These are phyloP conservation scores for Emydura subglobosa DNA, from an alignment of 2,113 vertebrate genomes.

Conservation along the genomic window DNA sequence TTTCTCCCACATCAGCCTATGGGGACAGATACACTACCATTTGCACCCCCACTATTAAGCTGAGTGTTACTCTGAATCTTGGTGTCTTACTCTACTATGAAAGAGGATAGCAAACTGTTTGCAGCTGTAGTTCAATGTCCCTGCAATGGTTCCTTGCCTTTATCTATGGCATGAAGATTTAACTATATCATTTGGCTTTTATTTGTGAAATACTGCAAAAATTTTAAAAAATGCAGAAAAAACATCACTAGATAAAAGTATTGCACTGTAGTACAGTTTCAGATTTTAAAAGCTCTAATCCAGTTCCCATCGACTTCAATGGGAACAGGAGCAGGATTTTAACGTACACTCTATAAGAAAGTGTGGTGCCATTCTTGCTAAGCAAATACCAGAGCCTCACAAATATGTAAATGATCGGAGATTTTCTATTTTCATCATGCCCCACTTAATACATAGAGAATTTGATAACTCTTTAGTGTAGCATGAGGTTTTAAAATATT, in stretches of 20 bases:
- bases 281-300: slow-evolving; percentile 5
- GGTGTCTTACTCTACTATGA: neutral
- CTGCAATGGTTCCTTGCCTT: neutral
- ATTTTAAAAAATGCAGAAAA: neutral
- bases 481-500: slow-evolving; percentile 74
- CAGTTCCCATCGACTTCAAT: neutral
- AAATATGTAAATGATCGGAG: neutral
- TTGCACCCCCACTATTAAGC: neutral
- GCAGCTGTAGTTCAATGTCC: neutral
- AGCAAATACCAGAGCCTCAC: neutral
- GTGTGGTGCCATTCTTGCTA: neutral
- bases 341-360: neutral
- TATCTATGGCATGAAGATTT: neutral
- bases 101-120: neutral
- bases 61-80: neutral
- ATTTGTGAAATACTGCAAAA: neutral
- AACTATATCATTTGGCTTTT: neutral
- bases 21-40: neutral
- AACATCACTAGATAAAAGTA: neutral
- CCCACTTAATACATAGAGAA: slow-evolving; percentile 9
- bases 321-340: neutral
- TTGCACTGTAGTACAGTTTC: neutral
- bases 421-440: neutral
- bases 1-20: neutral
- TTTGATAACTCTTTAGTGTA: neutral